Evolutionary conservation across 92 coral and sea anemone genomes (phyloP), one percentile per base, ranked within the genome.

Genomic region (Meandrina meandrites): DNA sequence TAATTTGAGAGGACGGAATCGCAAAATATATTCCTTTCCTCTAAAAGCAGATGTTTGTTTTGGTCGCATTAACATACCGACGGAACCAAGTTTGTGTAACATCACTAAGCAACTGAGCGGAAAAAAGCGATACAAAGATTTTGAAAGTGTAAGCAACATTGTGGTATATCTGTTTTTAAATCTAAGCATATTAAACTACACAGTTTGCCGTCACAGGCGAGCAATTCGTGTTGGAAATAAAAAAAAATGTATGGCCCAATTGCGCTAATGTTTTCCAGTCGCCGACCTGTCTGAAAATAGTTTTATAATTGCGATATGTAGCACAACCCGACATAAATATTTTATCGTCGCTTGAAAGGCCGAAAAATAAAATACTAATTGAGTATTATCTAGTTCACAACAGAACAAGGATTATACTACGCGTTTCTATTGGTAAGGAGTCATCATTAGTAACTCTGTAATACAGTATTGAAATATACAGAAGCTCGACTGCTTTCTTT

Each of bases 301-400:
- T 70, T 88, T 62, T 60, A 86, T 94, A 92, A 94, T 94, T 92
- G 92, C 83, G 75, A 88, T 85, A 89, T 91, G 86, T 83, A 72
- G 82, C 79, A 86, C 88, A 92, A 79, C 75, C 62, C 73, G 70
- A 58, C 80, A 89, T 94, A 84, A 94, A 94, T 88, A 92, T 94
- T 93, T 94, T 82, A 94, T 86, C 81, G 87, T 81, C 42, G 82
- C 79, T 73, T 91, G 86, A 91, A 94, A 90, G 88, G 84, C 91
- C 89, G 80, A 94, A 94, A 89, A 92, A 94, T 94, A 92, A 90
- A 90, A 89, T 80, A 42, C 90, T 86, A 91, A 88, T 90, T 94
- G 88, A 90, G 94, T 92, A 88, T 86, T 90, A 90, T 92, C 48
- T 79, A 83, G 76, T 77, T 83, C 88, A 89, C 86, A 91, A 71